Conservation (phyloP, 2,888 invertebrate genomes). For the Alcis repandata region DNA sequence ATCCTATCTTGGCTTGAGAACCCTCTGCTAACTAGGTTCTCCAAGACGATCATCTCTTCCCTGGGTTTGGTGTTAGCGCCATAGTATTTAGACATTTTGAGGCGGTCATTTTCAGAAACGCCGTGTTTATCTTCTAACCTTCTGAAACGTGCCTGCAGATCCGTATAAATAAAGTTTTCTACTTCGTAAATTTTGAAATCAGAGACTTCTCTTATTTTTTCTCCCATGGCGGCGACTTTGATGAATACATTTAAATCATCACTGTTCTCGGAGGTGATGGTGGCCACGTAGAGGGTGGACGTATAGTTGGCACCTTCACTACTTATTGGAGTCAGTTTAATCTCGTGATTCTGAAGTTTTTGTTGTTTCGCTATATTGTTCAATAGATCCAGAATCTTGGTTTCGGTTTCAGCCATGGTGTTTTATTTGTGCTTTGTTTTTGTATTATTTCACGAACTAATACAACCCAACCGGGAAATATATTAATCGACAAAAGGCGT, state of each 20-base stretch:
- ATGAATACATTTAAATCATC: constrained; percentile 61
- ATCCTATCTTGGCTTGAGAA: constrained; percentile 57
- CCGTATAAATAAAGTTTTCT: constrained; percentile 48
- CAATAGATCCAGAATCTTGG: constrained; percentile 49
- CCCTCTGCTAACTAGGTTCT: constrained; percentile 49
- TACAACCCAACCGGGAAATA: neutral
- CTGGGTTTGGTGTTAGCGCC: constrained; percentile 45
- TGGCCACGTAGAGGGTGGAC: constrained; percentile 56
- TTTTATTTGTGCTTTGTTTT: neutral
- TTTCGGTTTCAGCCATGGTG: constrained; percentile 56
- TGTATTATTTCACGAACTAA: neutral
- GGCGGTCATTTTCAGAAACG: constrained; percentile 48
- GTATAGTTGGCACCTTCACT: constrained; percentile 67
- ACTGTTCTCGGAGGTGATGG: constrained; percentile 49
- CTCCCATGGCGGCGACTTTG: constrained; percentile 58
- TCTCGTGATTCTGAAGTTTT: constrained; percentile 49
- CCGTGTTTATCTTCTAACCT: constrained; percentile 43
- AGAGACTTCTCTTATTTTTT: constrained; percentile 28
- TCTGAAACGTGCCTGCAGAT: constrained; percentile 39
- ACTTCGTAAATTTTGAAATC: constrained; percentile 31
- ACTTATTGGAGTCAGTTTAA: constrained; percentile 53
- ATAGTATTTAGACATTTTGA: constrained; percentile 53
- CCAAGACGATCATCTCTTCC: constrained; percentile 61
- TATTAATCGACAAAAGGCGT: neutral
- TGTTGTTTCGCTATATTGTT: constrained; percentile 55